Conservation (phyloP, 2,113 vertebrate genomes). For the Himantopus leucocephalus region DNA sequence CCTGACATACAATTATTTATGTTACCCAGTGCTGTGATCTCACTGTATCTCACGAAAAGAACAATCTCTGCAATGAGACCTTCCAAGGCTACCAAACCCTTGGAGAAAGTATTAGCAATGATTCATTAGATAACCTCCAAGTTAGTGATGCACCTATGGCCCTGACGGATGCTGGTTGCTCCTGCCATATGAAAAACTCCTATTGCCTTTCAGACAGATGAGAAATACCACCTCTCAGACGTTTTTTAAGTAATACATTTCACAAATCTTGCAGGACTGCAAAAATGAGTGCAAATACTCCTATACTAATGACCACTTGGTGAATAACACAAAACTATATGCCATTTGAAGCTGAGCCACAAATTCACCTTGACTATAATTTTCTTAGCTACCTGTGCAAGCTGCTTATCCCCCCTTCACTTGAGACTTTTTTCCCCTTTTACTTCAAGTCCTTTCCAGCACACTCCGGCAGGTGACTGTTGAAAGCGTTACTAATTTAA, state of each 20-base stretch:
- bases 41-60: background rate
- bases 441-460: background rate
- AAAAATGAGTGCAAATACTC: background rate
- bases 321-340: background rate
- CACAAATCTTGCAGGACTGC: background rate
- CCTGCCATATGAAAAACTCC: background rate
- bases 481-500: background rate
- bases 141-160: background rate
- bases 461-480: fast-evolving
- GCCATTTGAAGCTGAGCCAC: background rate
- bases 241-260: background rate
- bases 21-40: background rate
- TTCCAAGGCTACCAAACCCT: background rate
- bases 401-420: background rate
- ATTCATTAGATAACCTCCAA: background rate
- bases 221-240: background rate
- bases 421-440: fast-evolving
- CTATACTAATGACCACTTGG: background rate
- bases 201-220: background rate
- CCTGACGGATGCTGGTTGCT: background rate
- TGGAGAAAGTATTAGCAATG: background rate
- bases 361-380: background rate
- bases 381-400: background rate
- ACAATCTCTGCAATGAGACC: background rate
- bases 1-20: background rate